phyloP scores from a whole-genome alignment of 2,888 invertebrate genomes.

The Spodoptera littoralis region DNA sequence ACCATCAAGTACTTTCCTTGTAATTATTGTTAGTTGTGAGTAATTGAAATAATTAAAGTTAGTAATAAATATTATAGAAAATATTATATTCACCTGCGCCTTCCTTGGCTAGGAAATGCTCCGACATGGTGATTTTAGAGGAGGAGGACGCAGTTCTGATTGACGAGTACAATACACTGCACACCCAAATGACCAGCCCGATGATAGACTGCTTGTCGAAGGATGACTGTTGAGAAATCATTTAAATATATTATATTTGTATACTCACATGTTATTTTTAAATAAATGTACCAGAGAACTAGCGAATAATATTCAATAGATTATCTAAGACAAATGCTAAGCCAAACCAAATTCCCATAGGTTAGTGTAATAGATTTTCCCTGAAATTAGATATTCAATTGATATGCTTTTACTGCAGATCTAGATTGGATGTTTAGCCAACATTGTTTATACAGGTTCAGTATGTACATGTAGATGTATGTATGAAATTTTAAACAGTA shows the following conservation, averaged over 20 bases:
- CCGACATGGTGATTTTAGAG: constrained; percentile 96
- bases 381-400: no score
- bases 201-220: constrained; percentile 97
- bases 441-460: no score
- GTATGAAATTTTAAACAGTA: no score
- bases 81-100: constrained; percentile 90
- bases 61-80: constrained; percentile 28
- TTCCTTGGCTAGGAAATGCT: constrained; percentile 93
- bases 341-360: no score
- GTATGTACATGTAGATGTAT: no score
- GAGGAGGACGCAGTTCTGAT: constrained; percentile 97
- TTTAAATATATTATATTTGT: not conserved
- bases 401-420: no score
- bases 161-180: constrained; percentile 98
- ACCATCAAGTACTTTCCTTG: constrained; percentile 27
- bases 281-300: no score
- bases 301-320: no score
- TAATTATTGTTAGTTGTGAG: constrained; percentile 10
- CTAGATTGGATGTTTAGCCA: no score
- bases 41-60: constrained; percentile 11
- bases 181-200: constrained; percentile 97
- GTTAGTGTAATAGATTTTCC: no score
- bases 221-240: constrained; percentile 75
- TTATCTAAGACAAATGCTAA: no score
- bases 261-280: no score